phyloP scores from a whole-genome alignment of 2,113 vertebrate species.

The zebrafish (Danio rerio) region DNA sequence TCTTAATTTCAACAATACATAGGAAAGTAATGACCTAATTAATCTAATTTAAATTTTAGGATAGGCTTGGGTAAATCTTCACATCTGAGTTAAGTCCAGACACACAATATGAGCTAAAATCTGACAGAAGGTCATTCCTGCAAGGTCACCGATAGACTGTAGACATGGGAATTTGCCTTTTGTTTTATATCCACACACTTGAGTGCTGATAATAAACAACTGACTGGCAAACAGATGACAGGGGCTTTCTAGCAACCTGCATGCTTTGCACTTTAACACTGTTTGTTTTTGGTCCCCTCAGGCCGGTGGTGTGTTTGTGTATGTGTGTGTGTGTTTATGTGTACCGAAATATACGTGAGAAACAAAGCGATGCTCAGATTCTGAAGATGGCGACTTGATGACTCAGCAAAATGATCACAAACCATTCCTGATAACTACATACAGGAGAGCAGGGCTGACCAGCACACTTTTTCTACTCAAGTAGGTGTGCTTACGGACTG shows the following conservation, averaged over 20 bases:
- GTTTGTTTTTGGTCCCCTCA: constrained; percentile 46
- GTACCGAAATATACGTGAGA: background rate
- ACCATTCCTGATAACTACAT: constrained; percentile 17
- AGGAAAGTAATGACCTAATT: background rate
- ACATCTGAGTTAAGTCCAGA: background rate
- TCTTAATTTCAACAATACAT: background rate
- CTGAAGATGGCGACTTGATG: constrained; percentile 19
- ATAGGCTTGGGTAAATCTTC: no score
- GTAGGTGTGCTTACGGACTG: background rate
- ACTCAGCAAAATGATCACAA: constrained; percentile 38
- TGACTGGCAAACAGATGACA: constrained; percentile 36
- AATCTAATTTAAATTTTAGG: no score
- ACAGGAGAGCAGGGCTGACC: background rate
- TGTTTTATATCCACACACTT: constrained; percentile 26
- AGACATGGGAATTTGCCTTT: background rate
- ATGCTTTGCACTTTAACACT: constrained; percentile 21
- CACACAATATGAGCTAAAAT: background rate
- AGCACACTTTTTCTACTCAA: background rate
- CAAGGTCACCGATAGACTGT: constrained; percentile 14
- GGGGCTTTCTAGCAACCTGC: constrained; percentile 30
- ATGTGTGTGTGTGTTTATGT: constrained; percentile 19
- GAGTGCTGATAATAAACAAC: constrained; percentile 26
- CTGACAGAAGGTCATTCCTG: constrained; percentile 9
- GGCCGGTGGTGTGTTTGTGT: constrained; percentile 1
- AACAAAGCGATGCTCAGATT: background rate